Evolutionary conservation across 2,888 invertebrate species (phyloP), one percentile per base, ranked within the genome.

Genomic region (Capitulum mitella): DNA sequence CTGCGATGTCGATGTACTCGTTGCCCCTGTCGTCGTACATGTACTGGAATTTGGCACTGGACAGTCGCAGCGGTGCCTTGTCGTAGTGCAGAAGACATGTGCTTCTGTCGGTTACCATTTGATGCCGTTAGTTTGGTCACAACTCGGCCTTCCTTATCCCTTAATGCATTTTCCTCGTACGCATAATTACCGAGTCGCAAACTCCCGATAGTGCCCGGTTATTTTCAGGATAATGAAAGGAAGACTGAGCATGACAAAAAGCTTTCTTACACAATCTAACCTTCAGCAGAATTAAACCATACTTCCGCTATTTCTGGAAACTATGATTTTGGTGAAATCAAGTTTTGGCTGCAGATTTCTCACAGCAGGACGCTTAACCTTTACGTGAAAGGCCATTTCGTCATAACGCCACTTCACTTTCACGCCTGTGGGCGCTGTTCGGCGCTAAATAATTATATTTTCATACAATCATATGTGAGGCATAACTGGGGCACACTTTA

Each of bases 11-110:
- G 32, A 61, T 29, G 61, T 61, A 61, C 61, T 61, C 61, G 26
- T n/a, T 29, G 3, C 61, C 61, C 16, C n/a, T 61, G 61, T 61
- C 61, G 32, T 61, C 61, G 61, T 61, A 61, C 61, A 61, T 32
- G 61, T 61, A 61, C 32, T 61, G 61, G 61, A 32, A 61, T 3
- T n/a, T 29, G 61, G 61, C 61, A 26, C 61, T 61, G 61, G 61
- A 61, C 16, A 61, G 10, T 12, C 61, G 61, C 32, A 61, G 61
- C 61, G 61, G 61, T 16, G 32, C 61, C 32, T 61, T 61, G 61
- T 61, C 61, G 32, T 32, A 61, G 61, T 61, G 61, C 32, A 61
- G 61, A 32, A 61, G 14, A 61, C 61, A 61, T 3, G 32, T 32
- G 61, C 61, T 61, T 61, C 61, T 61, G 61, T 5, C 8, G 61